phyloP scores from a whole-genome alignment of 2,797 vertebrate species.

The Leuciscus waleckii region DNA sequence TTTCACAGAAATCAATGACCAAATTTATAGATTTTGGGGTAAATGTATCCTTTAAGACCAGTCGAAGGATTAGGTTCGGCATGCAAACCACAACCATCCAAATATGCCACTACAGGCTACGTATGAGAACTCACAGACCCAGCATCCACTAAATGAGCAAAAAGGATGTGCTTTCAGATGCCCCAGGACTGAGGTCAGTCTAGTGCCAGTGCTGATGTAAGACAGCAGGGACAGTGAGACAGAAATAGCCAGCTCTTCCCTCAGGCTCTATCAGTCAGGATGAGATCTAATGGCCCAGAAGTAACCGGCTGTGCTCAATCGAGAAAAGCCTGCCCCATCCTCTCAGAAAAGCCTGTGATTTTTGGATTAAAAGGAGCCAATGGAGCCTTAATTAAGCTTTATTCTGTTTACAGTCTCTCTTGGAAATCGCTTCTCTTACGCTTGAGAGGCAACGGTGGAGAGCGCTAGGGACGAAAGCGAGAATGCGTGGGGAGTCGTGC shows the following conservation, averaged over 20 bases:
- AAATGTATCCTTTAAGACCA: neutral
- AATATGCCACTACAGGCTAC: slow-evolving; percentile 10
- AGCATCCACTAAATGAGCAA: slow-evolving; percentile 44
- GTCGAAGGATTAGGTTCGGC: neutral
- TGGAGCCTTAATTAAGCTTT: slow-evolving; percentile 65
- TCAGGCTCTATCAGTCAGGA: slow-evolving; percentile 57
- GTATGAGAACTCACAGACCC: neutral
- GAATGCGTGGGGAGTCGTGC: neutral
- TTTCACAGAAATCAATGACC: neutral
- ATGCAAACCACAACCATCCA: neutral
- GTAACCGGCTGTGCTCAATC: slow-evolving; percentile 58
- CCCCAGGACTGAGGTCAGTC: slow-evolving; percentile 53
- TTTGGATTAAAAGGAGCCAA: slow-evolving; percentile 63
- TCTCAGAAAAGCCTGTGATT: slow-evolving; percentile 62
- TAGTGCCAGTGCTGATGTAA: slow-evolving; percentile 59
- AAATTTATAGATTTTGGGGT: neutral
- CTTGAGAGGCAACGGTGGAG: slow-evolving; percentile 25
- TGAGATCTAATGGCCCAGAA: slow-evolving; percentile 65
- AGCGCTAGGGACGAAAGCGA: slow-evolving; percentile 2
- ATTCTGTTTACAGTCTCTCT: slow-evolving; percentile 52
- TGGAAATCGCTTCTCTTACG: slow-evolving; percentile 37
- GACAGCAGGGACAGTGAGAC: slow-evolving; percentile 53
- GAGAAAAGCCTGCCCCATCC: slow-evolving; percentile 55
- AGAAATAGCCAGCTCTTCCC: slow-evolving; percentile 63
- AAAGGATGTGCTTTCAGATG: slow-evolving; percentile 47